Conservation (phyloP, 1,140 invertebrate genomes). For the Drosophila tristis region DNA sequence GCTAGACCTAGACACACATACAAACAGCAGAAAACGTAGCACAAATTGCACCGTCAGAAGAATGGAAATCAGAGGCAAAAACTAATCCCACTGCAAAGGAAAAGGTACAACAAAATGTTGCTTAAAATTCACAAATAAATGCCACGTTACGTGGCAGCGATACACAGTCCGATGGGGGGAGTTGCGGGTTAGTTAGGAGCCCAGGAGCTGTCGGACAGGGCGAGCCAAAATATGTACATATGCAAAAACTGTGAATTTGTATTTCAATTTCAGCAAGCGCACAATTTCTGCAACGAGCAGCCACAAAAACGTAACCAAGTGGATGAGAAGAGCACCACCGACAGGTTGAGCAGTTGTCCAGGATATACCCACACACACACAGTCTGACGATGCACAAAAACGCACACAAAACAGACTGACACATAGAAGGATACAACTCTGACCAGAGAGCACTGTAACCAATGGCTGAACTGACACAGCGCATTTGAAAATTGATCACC, state of each 20-base stretch:
- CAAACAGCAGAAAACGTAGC: conserved; percentile 4
- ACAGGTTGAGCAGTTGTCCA: conserved; percentile 63
- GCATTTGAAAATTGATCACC: conserved; percentile 83
- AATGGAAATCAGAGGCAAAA: conserved; percentile 18
- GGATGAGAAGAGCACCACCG: conserved; percentile 48
- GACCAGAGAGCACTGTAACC: conserved; percentile 29
- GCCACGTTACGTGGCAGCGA: conserved; percentile 37
- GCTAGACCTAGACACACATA: too few relatives aligned
- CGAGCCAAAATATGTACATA: conserved; percentile 34
- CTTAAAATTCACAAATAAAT: conserved; percentile 62
- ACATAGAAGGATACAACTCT: conserved; percentile 16
- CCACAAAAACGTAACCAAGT: conserved; percentile 60
- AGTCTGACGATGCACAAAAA: conserved; percentile 1
- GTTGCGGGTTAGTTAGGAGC: conserved; percentile 37
- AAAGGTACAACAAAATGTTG: conserved; percentile 37
- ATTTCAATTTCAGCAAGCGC: conserved; percentile 60
- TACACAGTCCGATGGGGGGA: conserved; percentile 6
- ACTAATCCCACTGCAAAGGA: conserved; percentile 35
- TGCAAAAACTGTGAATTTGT: conserved; percentile 76
- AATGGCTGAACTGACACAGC: conserved; percentile 64
- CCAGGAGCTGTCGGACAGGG: conserved; percentile 7
- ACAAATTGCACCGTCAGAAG: conserved; percentile 52
- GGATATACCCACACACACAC: conserved; percentile 3
- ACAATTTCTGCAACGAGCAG: conserved; percentile 35
- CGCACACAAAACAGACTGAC: conserved; percentile 18